phyloP scores from a whole-genome alignment of 64 coral and sea anemone species.

The Stichodactyla helianthus region DNA sequence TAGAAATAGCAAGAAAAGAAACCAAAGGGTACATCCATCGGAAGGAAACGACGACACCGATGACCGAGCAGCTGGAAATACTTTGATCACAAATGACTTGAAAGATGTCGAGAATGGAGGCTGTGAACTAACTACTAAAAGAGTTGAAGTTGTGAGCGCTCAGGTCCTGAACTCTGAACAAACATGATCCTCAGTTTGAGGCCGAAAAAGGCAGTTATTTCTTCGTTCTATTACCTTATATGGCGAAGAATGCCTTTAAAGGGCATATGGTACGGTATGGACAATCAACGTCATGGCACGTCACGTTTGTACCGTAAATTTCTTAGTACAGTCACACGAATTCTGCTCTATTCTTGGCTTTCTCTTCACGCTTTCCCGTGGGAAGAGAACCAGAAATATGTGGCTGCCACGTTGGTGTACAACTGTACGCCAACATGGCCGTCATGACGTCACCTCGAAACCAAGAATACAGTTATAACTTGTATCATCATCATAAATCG shows the following conservation, averaged over 20 bases:
- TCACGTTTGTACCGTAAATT: no score
- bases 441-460: no score
- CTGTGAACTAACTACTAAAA: background rate
- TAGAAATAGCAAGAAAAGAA: background rate
- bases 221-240: background rate
- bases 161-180: background rate
- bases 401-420: no score
- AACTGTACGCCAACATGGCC: no score
- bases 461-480: no score
- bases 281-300: no score
- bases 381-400: no score
- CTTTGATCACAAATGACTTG: background rate
- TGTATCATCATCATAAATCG: no score
- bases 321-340: no score
- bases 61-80: background rate
- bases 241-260: background rate
- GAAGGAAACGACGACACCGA: background rate
- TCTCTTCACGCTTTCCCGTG: no score
- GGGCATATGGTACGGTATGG: background rate
- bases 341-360: no score
- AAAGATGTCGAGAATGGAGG: background rate
- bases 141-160: background rate
- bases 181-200: background rate
- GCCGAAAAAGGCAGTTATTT: background rate
- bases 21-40: background rate